Evolutionary conservation across 1,140 invertebrate genomes (phyloP).

Genomic region (Bombus confusus): DNA sequence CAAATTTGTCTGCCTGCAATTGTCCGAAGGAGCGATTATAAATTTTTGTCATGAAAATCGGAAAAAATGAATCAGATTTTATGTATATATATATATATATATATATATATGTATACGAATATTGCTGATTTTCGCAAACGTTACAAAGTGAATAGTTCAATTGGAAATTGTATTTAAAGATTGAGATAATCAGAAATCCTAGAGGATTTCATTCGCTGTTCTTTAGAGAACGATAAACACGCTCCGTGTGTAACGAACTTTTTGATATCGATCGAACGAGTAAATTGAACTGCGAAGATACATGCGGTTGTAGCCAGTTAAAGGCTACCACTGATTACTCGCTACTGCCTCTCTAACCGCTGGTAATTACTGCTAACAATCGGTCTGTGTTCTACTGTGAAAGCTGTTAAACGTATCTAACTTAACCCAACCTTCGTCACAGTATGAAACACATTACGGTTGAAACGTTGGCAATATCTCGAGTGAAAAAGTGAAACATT

Average conservation of each 20-base stretch:
- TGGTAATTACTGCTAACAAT: constrained; percentile 32
- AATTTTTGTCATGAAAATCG: too few species aligned
- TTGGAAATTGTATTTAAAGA: not conserved
- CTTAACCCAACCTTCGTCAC: not conserved
- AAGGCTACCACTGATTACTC: constrained; percentile 22
- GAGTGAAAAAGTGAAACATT: not conserved
- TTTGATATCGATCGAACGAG: constrained; percentile 8
- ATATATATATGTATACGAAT: too few species aligned
- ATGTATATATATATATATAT: too few species aligned
- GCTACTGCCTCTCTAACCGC: constrained; percentile 23
- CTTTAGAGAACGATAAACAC: too few species aligned
- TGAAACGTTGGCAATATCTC: not conserved
- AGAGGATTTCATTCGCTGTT: not conserved
- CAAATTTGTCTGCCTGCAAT: too few species aligned
- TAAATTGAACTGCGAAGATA: constrained; percentile 12
- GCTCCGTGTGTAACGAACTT: not conserved
- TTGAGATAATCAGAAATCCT: not conserved
- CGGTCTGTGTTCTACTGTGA: constrained; percentile 1
- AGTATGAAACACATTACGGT: not conserved
- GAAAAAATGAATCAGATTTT: too few species aligned
- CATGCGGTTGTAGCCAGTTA: constrained; percentile 14
- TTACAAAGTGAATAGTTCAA: not conserved
- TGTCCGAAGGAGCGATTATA: too few species aligned
- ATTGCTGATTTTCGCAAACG: too few species aligned
- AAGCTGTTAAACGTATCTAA: constrained; percentile 18